Evolutionary conservation across 2,113 vertebrate genomes (phyloP), one percentile per base, ranked within the genome.

Genomic region (Oryzias woworae): DNA sequence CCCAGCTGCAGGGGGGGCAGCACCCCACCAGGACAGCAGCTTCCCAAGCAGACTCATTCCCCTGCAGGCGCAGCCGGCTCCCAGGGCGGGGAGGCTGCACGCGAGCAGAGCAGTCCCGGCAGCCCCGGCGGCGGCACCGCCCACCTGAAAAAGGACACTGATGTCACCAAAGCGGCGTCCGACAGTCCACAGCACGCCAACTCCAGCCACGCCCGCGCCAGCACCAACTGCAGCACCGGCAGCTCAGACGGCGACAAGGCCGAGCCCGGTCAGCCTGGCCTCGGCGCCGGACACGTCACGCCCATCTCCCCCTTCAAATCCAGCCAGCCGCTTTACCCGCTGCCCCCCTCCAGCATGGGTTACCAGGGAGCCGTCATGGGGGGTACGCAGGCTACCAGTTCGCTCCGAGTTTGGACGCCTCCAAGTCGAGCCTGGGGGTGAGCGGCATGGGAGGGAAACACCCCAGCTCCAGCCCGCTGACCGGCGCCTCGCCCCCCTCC

Each of bases 321-420:
- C 0, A 94, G 93, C 69, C 96, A 96, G 65, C 92, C 95, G 0
- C 94, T 97, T 42, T 98, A 96, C 77, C 94, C 96, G 0, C 82
- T 97, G 86, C 93, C 94, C 0, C 90, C 96, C 3, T 94, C 95
- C 67, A 92, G 93, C 66, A 93, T 98, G 84, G 96, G 95, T 73
- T 98, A 98, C 90, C 96, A 97, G 23, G 95, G 95, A 74, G 97
- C 96, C 62, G 94, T 98, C 41, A 95, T 96, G 13, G 96, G 96
- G 93, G 95, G 20, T 98, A 98, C 45, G 89, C 95, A 0, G 94
- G 95, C 48, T 98, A 97, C 86, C 95, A 95, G 89, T 96, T 95
- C 42, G 92, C 95, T 53, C 91, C 93, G 20, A 92, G 93, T 55
- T 70, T 98, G 90, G 96, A 98, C 76, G 95, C 93, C 22, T 89